These are phyloP conservation scores for Panonychus citri DNA, from an alignment of 1,140 invertebrate genomes.

Conservation along the genomic window DNA sequence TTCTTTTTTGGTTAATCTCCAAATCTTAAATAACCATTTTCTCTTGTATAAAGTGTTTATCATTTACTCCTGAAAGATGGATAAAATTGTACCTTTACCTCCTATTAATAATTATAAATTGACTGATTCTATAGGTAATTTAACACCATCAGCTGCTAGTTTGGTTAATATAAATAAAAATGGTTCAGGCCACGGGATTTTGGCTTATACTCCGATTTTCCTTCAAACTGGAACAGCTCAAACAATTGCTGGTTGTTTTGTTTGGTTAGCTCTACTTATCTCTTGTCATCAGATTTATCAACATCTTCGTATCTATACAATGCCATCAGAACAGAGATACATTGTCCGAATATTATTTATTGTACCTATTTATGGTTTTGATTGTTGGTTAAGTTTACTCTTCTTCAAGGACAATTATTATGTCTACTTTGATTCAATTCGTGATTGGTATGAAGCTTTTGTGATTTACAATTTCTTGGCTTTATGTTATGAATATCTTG, in stretches of 20 bases:
- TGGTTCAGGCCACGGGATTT: no score
- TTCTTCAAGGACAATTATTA: conserved; percentile 96
- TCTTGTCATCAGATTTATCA: conserved; percentile 98
- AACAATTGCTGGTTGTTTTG: conserved; percentile 81
- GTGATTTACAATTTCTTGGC: conserved; percentile 99
- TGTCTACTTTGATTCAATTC: conserved; percentile 93
- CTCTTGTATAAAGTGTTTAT: no score
- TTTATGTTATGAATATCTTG: conserved; percentile 88
- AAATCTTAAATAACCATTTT: no score
- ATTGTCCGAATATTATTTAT: conserved; percentile 97
- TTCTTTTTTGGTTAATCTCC: no score
- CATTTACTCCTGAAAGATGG: no score
- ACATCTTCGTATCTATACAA: conserved; percentile 54
- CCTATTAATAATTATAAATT: no score
- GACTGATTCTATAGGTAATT: no score
- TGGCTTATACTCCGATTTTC: no score
- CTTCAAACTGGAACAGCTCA: conserved; percentile 80
- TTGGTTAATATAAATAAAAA: no score
- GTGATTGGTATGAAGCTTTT: conserved; percentile 99
- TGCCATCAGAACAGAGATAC: conserved; percentile 94
- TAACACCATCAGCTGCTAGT: no score
- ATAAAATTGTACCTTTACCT: no score
- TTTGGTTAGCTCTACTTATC: conserved; percentile 77
- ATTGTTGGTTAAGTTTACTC: conserved; percentile 90
- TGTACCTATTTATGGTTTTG: conserved; percentile 92